phyloP scores from a whole-genome alignment of 2,888 invertebrate species.

The Cheilosia scutellata region DNA sequence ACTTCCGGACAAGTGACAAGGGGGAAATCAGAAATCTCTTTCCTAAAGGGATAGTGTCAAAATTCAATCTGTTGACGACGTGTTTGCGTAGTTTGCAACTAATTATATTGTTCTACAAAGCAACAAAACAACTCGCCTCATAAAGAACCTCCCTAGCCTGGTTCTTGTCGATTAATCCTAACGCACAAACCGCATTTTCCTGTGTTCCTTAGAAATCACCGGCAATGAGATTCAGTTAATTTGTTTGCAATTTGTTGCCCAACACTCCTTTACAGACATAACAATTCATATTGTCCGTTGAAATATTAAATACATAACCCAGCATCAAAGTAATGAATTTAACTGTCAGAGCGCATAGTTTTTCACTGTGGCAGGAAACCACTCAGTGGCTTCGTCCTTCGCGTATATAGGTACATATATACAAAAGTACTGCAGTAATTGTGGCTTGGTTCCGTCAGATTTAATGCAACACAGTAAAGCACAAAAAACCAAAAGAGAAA shows the following conservation, averaged over 20 bases:
- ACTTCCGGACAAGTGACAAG: no score
- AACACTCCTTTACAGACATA: constrained; percentile 10
- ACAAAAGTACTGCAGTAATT: constrained; percentile 27
- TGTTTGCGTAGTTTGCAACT: no score
- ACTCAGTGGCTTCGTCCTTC: constrained; percentile 15
- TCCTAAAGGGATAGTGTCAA: no score
- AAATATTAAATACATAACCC: constrained; percentile 17
- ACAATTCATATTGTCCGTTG: constrained; percentile 26
- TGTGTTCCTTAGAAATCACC: neutral
- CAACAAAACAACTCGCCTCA: neutral
- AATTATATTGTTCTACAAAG: no score
- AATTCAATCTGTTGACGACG: no score
- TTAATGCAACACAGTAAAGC: constrained; percentile 10
- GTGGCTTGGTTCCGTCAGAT: constrained; percentile 23
- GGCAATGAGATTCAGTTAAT: constrained; percentile 15
- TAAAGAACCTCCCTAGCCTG: neutral
- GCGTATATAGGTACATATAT: constrained; percentile 8
- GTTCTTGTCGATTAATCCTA: neutral
- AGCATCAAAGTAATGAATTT: constrained; percentile 4
- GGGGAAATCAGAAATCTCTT: no score
- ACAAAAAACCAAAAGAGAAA: neutral
- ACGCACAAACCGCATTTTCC: neutral
- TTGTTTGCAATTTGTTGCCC: constrained; percentile 32
- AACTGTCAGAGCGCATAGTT: neutral
- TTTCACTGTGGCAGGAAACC: neutral